Conservation (phyloP, 2,797 vertebrate genomes). For the Amblyopsis hoosieri region DNA sequence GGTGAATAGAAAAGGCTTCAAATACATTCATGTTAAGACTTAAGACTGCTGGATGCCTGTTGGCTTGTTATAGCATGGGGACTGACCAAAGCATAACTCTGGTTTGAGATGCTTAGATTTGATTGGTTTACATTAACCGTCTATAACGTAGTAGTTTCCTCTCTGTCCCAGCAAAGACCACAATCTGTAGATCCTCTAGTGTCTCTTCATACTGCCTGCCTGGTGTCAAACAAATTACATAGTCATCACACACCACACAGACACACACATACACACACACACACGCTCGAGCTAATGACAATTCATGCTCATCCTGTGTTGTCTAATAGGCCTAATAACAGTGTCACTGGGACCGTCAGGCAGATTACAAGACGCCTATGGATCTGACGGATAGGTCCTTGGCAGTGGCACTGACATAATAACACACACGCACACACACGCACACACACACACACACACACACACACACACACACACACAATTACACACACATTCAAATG, state of each 20-base stretch:
- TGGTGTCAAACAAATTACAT: conserved; percentile 74
- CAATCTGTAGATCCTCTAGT: conserved; percentile 49
- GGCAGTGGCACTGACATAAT: conserved; percentile 48
- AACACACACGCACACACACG: conserved; percentile 48
- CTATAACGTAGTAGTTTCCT: conserved; percentile 34
- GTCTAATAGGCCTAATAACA: conserved; percentile 69
- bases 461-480: no score
- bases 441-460: conserved; percentile 9
- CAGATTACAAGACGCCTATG: conserved; percentile 60
- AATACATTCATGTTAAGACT: conserved; percentile 28
- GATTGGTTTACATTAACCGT: not conserved
- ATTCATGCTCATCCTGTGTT: conserved; percentile 55
- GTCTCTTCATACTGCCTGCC: conserved; percentile 57
- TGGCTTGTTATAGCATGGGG: no score
- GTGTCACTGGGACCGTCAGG: conserved; percentile 63
- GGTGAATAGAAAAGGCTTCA: conserved; percentile 58
- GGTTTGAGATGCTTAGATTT: no score
- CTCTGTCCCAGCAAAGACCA: conserved; percentile 38
- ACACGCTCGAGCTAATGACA: conserved; percentile 59
- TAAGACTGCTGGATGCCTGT: not conserved
- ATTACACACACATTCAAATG: not conserved
- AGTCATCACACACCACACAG: conserved; percentile 57
- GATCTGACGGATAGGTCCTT: conserved; percentile 61
- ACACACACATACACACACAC: conserved; percentile 7
- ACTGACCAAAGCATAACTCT: no score